A percentile compares a stretch with the other conserved stretches of the same genome.
phyloP scores from a whole-genome alignment of 2,797 vertebrate species.

The Argentina silus region DNA sequence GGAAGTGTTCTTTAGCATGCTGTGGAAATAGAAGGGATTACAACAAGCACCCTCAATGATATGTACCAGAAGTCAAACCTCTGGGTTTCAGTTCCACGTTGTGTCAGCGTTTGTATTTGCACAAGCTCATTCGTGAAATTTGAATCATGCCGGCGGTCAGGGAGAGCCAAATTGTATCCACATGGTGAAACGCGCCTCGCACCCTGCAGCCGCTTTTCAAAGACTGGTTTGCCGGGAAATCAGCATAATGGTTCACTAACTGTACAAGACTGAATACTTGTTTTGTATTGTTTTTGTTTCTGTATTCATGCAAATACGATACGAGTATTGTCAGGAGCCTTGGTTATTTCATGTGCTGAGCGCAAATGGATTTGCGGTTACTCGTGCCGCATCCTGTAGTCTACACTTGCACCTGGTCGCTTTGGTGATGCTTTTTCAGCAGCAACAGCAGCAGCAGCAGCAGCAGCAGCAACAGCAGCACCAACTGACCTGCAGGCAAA shows the following conservation, averaged over 20 bases:
- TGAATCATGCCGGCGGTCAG: conserved; percentile 19
- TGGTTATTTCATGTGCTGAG: no score
- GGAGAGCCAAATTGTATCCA: not conserved
- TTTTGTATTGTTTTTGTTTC: no score
- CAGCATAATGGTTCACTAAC: not conserved
- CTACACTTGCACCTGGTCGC: no score
- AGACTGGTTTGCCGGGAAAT: not conserved
- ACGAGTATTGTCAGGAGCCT: no score
- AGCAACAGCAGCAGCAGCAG: conserved; percentile 13
- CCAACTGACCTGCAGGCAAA: conserved; percentile 34
- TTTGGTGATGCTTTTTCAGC: conserved; percentile 17
- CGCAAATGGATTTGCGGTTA: no score
- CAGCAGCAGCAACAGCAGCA: conserved; percentile 17
- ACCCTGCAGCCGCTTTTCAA: not conserved
- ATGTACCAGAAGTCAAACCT: not conserved
- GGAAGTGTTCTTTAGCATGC: conserved; percentile 41
- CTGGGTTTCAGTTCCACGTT: conserved; percentile 2
- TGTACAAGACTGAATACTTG: no score
- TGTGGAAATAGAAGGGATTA: conserved; percentile 18
- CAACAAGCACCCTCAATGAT: conserved; percentile 21
- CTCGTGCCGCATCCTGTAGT: no score
- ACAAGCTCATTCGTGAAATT: conserved; percentile 27
- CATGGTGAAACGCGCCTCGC: not conserved
- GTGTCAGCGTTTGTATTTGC: conserved; percentile 2
- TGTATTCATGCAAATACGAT: no score